Evolutionary conservation across 2,888 invertebrate genomes (phyloP), one percentile per base, ranked within the genome.

Genomic region (Lissonota sp.): DNA sequence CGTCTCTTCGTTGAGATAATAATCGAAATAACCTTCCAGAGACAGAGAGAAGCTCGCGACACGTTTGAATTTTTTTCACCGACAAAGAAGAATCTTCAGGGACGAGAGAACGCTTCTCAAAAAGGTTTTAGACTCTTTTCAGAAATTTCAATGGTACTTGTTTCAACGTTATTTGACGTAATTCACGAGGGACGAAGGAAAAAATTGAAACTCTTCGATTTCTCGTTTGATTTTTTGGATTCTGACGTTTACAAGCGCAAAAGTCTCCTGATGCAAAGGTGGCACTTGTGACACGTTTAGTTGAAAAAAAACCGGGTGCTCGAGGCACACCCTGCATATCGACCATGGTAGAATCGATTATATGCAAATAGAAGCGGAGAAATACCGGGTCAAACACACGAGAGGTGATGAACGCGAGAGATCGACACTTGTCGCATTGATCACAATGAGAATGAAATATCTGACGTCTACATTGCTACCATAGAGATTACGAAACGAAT

Each of bases 311-410:
- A 26, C 26, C 63, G 58, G 55, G 58, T 69, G 55, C 74, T 64
- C 55, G 69, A 57, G 79, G 62, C 81, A 77, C 79, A 82, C 81
- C 83, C 76, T 62, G 67, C 37, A 37, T 42, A 55, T 72, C 64
- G 57, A 37, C 16, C 53, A 10, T 46, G 74, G 26, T 26, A 75
- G 37, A 16, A 40, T 77, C 67, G 78, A 82, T 84, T 82, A 80
- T 82, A 78, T 80, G 80, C 72, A 80, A 82, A 82, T 80, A 46
- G 10, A n/a, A 58, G 55, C 44, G 53, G 40, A 6, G 39, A 44
- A 78, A 81, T 78, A 69, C 73, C 80, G 73, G 70, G 72, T 69
- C 58, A 66, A 71, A 71, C 58, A 44, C 66, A 12, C 49, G 57
- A 37, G 8, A 5, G 70, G 26, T 26, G 44, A 64, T 66, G 46